Evolutionary conservation across 2,888 invertebrate genomes (phyloP).

Genomic region (Hipparchia semele): DNA sequence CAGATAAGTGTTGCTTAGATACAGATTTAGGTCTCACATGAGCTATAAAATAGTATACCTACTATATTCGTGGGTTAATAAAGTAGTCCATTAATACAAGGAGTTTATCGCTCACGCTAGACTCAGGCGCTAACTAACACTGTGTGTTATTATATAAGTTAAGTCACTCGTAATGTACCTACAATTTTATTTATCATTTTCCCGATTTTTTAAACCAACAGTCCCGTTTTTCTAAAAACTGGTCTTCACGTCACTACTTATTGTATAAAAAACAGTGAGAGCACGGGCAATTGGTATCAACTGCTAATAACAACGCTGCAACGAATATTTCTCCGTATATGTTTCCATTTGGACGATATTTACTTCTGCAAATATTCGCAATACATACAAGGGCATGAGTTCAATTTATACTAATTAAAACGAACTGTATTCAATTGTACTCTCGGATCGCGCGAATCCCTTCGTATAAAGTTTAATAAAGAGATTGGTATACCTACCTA

Average conservation of each 20-base stretch:
- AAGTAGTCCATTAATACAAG: too few species aligned
- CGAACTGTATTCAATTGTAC: not conserved
- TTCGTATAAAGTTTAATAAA: too few species aligned
- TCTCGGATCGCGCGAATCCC: too few species aligned
- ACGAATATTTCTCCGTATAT: slow-evolving; percentile 37
- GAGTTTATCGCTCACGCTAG: too few species aligned
- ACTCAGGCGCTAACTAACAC: too few species aligned
- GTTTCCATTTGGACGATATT: slow-evolving; percentile 38
- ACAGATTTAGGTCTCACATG: too few species aligned
- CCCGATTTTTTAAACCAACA: not conserved
- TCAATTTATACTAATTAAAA: slow-evolving; percentile 1
- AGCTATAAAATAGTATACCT: too few species aligned
- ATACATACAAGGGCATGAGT: not conserved
- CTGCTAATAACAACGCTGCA: slow-evolving; percentile 40
- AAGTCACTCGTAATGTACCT: too few species aligned
- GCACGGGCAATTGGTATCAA: slow-evolving; percentile 40
- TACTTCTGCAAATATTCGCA: slow-evolving; percentile 11
- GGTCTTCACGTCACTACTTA: slow-evolving; percentile 20
- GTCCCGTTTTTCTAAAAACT: not conserved
- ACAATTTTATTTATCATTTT: not conserved
- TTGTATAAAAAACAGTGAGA: slow-evolving; percentile 41
- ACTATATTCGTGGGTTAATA: too few species aligned
- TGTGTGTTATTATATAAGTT: too few species aligned
- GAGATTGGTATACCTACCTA: too few species aligned
- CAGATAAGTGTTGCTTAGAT: too few species aligned